Percentiles rank a stretch among this genome's conserved stretches.
These are phyloP conservation scores for Idaea dimidiata DNA, from an alignment of 2,888 invertebrate genomes.

Conservation along the genomic window DNA sequence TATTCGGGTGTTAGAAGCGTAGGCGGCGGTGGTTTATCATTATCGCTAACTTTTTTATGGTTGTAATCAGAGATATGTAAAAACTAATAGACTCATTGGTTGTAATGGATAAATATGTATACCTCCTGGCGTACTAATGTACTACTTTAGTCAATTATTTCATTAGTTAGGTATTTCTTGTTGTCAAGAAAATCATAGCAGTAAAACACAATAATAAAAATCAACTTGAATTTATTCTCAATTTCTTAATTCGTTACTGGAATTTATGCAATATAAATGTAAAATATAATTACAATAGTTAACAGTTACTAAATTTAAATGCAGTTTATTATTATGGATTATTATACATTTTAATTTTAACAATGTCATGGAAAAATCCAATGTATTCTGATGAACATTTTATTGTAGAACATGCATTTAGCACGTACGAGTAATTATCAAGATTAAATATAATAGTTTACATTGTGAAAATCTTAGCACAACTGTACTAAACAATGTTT, in stretches of 20 bases:
- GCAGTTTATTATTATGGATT: slow-evolving; percentile 55
- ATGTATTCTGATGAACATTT: slow-evolving; percentile 43
- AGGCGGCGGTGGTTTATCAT: too few relatives aligned
- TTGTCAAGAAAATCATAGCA: not conserved
- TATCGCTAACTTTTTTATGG: too few relatives aligned
- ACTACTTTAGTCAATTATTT: too few relatives aligned
- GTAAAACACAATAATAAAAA: slow-evolving; percentile 54
- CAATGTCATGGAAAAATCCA: slow-evolving; percentile 72
- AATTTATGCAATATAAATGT: slow-evolving; percentile 77
- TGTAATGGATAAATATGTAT: too few relatives aligned
- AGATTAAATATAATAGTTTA: slow-evolving; percentile 34
- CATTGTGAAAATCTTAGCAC: slow-evolving; percentile 46
- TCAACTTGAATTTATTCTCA: slow-evolving; percentile 78
- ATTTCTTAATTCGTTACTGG: slow-evolving; percentile 71
- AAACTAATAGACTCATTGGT: too few relatives aligned
- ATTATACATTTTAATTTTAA: slow-evolving; percentile 45
- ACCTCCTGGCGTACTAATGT: too few relatives aligned
- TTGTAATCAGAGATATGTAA: too few relatives aligned
- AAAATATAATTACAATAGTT: slow-evolving; percentile 76
- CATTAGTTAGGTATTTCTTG: not conserved
- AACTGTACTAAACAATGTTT: slow-evolving; percentile 53
- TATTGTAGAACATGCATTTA: slow-evolving; percentile 3
- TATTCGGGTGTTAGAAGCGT: too few relatives aligned
- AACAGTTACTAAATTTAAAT: slow-evolving; percentile 77
- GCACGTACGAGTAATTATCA: slow-evolving; percentile 34